A percentile compares a stretch with the other conserved stretches of the same genome.
These are phyloP conservation scores for Rhabdomys dilectus DNA, from an alignment of 2,113 vertebrate species.

Conservation along the genomic window DNA sequence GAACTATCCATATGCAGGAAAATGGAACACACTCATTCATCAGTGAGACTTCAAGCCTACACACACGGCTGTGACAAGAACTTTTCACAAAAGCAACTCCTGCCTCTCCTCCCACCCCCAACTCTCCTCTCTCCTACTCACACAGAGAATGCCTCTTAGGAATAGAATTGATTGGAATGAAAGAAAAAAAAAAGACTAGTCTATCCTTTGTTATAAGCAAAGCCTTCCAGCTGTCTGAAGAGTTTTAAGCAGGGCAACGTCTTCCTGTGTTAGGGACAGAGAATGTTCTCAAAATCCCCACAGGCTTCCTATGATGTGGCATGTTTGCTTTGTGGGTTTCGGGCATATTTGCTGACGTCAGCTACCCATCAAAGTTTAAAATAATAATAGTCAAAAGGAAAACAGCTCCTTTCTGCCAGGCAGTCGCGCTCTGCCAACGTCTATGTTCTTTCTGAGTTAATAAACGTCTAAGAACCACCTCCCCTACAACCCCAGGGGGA, in stretches of 20 bases:
- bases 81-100: conserved; percentile 48
- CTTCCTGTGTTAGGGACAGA: conserved; percentile 21
- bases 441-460: conserved; percentile 66
- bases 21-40: not conserved
- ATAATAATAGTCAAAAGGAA: conserved; percentile 66
- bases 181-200: conserved; percentile 47
- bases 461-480: conserved; percentile 65
- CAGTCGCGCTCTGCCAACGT: conserved; percentile 66
- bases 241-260: not conserved
- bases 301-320: conserved; percentile 66
- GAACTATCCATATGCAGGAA: not conserved
- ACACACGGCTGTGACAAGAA: not conserved
- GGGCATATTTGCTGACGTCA: conserved; percentile 76
- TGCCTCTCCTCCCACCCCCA: not conserved
- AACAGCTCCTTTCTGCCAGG: conserved; percentile 54
- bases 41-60: not conserved
- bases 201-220: conserved; percentile 40
- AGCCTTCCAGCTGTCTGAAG: not conserved
- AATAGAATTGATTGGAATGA: conserved; percentile 36
- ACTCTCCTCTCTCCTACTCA: not conserved
- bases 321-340: conserved; percentile 79
- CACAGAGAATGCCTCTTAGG: conserved; percentile 48
- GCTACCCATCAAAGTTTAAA: conserved; percentile 73
- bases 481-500: not conserved
- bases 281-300: conserved; percentile 57